phyloP scores from a whole-genome alignment of 2,797 vertebrate species.

The Epinephelus coioides region DNA sequence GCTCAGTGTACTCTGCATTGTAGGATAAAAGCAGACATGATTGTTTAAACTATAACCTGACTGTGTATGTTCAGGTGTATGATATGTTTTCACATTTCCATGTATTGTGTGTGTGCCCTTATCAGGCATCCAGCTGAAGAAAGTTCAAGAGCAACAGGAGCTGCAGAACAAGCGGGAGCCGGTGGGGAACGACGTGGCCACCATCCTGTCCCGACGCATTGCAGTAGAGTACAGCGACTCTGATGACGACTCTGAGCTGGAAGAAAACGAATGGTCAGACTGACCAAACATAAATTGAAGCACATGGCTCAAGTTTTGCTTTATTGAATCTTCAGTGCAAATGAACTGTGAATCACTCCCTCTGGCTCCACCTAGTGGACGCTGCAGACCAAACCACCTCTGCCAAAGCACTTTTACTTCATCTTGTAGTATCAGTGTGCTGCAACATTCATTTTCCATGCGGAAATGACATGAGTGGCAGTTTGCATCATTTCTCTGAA shows the following conservation, averaged over 20 bases:
- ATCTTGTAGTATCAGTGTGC: constrained; percentile 7
- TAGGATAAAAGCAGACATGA: not conserved
- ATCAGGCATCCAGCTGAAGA: constrained; percentile 95
- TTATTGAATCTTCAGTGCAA: not conserved
- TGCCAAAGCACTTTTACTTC: not conserved
- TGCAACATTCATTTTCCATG: constrained; percentile 15
- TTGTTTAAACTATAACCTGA: not conserved
- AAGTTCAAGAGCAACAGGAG: constrained; percentile 95
- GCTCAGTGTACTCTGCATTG: not conserved
- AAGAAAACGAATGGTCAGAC: constrained; percentile 96
- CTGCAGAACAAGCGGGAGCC: constrained; percentile 94
- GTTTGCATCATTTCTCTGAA: not conserved
- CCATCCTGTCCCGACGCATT: constrained; percentile 95
- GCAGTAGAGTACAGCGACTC: constrained; percentile 97
- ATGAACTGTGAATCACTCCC: not conserved
- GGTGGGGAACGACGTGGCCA: constrained; percentile 94
- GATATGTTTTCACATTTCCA: not conserved
- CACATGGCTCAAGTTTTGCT: not conserved
- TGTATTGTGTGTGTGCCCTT: constrained; percentile 21
- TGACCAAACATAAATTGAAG: constrained; percentile 67
- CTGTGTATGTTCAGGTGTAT: not conserved
- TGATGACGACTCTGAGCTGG: constrained; percentile 95
- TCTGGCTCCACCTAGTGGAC: constrained; percentile 56
- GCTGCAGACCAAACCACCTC: not conserved
- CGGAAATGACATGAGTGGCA: not conserved